Evolutionary conservation across 2,113 vertebrate genomes (phyloP).

Genomic region (Triplophysa dalaica): DNA sequence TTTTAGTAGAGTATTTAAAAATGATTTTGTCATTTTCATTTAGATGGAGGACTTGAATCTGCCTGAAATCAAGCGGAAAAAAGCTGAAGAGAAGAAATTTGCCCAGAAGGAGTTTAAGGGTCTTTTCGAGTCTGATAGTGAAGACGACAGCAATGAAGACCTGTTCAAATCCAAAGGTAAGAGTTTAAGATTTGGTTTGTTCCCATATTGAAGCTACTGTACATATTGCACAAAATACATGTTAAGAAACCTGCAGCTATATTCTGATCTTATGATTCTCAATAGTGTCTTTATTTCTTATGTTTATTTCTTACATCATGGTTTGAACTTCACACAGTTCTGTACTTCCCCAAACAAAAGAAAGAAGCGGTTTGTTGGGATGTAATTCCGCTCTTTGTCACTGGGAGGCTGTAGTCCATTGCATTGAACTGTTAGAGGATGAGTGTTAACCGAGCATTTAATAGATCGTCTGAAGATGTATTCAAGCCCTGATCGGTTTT

Average conservation of each 20-base stretch:
- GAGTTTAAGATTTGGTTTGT: not conserved
- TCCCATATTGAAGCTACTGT: not conserved
- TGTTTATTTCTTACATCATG: too few relatives aligned
- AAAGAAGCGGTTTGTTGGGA: not conserved
- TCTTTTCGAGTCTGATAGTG: constrained; percentile 84
- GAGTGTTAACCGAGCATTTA: not conserved
- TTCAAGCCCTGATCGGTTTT: not conserved
- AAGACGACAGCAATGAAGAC: constrained; percentile 69
- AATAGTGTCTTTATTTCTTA: too few relatives aligned
- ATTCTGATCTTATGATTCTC: too few relatives aligned
- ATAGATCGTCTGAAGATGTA: not conserved
- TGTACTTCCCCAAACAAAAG: not conserved
- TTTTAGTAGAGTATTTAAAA: not conserved
- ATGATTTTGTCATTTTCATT: constrained; percentile 4
- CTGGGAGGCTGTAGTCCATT: constrained; percentile 64
- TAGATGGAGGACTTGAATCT: constrained; percentile 92
- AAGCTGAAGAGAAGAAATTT: constrained; percentile 78
- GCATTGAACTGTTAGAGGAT: not conserved
- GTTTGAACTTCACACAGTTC: too few relatives aligned
- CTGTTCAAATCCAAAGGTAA: constrained; percentile 77
- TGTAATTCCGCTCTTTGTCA: constrained; percentile 53
- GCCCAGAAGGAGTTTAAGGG: constrained; percentile 90
- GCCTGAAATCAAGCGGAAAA: constrained; percentile 89
- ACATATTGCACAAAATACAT: not conserved
- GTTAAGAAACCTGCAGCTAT: not conserved